A percentile compares a stretch with the other conserved stretches of the same genome.
Conservation (phyloP, 2,113 vertebrate genomes). For the Kryptolebias marmoratus region DNA sequence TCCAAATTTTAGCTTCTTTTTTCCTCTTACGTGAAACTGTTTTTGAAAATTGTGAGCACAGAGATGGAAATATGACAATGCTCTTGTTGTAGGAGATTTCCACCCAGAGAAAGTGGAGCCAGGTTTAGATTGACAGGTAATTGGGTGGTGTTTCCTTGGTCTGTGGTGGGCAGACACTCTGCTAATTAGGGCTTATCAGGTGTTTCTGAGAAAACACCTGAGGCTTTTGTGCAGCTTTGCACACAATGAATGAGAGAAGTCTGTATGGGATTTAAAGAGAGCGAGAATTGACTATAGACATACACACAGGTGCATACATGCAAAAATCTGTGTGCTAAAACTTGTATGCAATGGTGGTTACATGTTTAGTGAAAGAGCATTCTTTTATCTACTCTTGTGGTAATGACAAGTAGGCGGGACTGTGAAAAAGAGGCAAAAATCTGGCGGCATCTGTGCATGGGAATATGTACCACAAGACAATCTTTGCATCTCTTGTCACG, state of each 20-base stretch:
- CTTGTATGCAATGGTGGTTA: background rate
- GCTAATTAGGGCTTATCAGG: constrained; percentile 82
- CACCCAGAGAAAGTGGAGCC: constrained; percentile 48
- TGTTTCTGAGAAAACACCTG: constrained; percentile 73
- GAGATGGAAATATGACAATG: background rate
- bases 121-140: constrained; percentile 37
- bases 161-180: constrained; percentile 41
- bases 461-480: background rate
- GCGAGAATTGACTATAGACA: constrained; percentile 56
- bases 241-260: constrained; percentile 13
- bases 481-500: background rate
- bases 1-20: background rate
- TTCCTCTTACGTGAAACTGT: constrained; percentile 28
- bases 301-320: background rate
- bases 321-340: background rate
- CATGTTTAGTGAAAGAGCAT: background rate
- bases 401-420: background rate
- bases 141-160: constrained; percentile 21
- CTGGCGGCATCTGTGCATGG: background rate
- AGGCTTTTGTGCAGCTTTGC: constrained; percentile 68
- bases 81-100: background rate
- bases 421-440: background rate
- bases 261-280: constrained; percentile 32
- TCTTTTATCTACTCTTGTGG: background rate
- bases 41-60: background rate